Conservation (phyloP, 2,888 invertebrate species). For the Phragmatobia fuliginosa region DNA sequence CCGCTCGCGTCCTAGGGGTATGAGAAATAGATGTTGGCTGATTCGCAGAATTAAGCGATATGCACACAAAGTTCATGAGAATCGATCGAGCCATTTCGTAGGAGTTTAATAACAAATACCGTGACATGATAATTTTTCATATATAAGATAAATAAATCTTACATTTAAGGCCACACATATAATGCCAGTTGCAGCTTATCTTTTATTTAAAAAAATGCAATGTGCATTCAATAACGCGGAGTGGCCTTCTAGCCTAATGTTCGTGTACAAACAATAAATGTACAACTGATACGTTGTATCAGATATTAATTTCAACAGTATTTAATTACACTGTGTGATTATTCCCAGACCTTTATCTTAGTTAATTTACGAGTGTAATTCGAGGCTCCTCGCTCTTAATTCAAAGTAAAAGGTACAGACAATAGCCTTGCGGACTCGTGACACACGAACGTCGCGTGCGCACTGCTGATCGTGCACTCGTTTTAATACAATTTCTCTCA, state of each 20-base stretch:
- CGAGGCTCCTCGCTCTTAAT: slow-evolving; percentile 68
- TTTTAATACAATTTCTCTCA: slow-evolving; percentile 22
- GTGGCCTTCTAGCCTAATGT: background rate
- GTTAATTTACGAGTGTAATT: slow-evolving; percentile 64
- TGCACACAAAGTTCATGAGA: too few species aligned
- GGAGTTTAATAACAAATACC: too few species aligned
- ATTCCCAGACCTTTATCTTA: slow-evolving; percentile 68
- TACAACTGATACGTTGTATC: slow-evolving; percentile 6
- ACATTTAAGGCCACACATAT: background rate
- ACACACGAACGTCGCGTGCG: slow-evolving; percentile 58
- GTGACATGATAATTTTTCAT: too few species aligned
- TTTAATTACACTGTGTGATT: slow-evolving; percentile 55
- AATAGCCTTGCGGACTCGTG: slow-evolving; percentile 71
- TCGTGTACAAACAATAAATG: slow-evolving; percentile 7
- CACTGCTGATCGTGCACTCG: slow-evolving; percentile 38
- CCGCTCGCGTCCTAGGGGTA: too few species aligned
- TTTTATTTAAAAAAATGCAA: background rate
- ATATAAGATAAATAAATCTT: background rate
- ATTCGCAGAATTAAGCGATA: too few species aligned
- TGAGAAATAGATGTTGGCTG: too few species aligned
- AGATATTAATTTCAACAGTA: slow-evolving; percentile 25
- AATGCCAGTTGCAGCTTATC: background rate
- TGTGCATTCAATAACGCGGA: background rate
- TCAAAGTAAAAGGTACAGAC: slow-evolving; percentile 75
- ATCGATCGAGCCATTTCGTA: too few species aligned